Evolutionary conservation across 2,113 vertebrate genomes (phyloP).

Genomic region (Columbina picui): DNA sequence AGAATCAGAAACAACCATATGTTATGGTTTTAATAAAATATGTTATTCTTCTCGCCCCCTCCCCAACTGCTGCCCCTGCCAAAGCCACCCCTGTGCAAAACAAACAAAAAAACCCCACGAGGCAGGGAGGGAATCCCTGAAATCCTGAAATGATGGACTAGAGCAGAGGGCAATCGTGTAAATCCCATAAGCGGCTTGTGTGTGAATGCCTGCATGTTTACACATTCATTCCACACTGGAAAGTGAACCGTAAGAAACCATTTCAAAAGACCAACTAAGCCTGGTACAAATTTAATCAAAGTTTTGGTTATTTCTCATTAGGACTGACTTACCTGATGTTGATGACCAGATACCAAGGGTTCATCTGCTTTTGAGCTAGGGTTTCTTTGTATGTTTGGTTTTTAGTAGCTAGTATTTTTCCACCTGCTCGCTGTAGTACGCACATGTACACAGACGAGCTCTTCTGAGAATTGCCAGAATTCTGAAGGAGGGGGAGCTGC

Average conservation of each 20-base stretch:
- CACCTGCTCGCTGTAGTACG: background rate
- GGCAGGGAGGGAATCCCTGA: background rate
- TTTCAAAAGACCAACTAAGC: background rate
- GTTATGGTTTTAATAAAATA: background rate
- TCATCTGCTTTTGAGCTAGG: background rate
- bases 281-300: background rate
- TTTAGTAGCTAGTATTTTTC: background rate
- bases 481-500: background rate
- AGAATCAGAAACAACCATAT: background rate
- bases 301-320: background rate
- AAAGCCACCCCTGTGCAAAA: too few species aligned
- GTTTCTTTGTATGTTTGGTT: background rate
- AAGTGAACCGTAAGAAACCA: background rate
- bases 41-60: background rate
- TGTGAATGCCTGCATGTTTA: background rate
- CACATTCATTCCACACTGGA: background rate
- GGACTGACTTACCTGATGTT: background rate
- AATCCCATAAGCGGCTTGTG: background rate
- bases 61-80: too few species aligned
- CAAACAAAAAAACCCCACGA: background rate
- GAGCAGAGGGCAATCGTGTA: background rate
- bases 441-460: fast-evolving
- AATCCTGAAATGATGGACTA: background rate
- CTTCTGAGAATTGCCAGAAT: background rate
- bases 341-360: background rate